phyloP scores from a whole-genome alignment of 2,113 vertebrate species.

The Argyrosomus japonicus region DNA sequence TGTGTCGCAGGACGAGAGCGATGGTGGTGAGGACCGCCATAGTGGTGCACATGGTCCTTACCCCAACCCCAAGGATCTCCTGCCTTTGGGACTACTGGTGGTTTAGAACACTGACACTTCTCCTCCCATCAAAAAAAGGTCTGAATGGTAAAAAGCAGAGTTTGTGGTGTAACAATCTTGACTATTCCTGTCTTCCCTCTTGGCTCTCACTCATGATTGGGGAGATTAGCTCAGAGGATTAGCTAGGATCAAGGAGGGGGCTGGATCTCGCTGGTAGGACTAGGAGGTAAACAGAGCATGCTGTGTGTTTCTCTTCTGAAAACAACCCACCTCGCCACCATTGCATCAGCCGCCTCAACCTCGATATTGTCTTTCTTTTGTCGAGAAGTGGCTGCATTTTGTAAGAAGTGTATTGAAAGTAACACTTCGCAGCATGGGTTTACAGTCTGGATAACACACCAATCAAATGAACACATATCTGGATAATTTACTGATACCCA shows the following conservation, averaged over 20 bases:
- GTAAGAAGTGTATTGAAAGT: not conserved
- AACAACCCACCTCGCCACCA: slow-evolving; percentile 23
- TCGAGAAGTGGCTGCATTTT: slow-evolving; percentile 1
- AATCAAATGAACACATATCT: not conserved
- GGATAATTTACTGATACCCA: not conserved
- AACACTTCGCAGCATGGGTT: not conserved
- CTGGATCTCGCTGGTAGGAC: slow-evolving; percentile 55
- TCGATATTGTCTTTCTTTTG: not conserved
- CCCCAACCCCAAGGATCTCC: slow-evolving; percentile 33
- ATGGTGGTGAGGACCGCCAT: slow-evolving; percentile 82
- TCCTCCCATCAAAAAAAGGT: slow-evolving; percentile 56
- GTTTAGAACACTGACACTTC: slow-evolving; percentile 27
- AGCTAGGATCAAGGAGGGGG: slow-evolving; percentile 73
- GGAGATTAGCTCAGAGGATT: slow-evolving; percentile 79
- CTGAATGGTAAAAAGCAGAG: slow-evolving; percentile 48
- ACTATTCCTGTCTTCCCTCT: slow-evolving; percentile 70
- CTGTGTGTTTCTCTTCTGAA: slow-evolving; percentile 64
- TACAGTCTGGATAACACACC: not conserved
- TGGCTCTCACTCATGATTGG: slow-evolving; percentile 61
- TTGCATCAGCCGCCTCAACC: slow-evolving; percentile 26
- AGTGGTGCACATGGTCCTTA: slow-evolving; percentile 82
- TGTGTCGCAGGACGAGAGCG: slow-evolving; percentile 66
- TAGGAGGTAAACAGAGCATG: slow-evolving; percentile 74
- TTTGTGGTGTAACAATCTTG: slow-evolving; percentile 55
- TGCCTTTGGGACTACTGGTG: slow-evolving; percentile 16